Evolutionary conservation across 2,113 vertebrate genomes (phyloP), one percentile per base, ranked within the genome.

Genomic region (Clarias magur): DNA sequence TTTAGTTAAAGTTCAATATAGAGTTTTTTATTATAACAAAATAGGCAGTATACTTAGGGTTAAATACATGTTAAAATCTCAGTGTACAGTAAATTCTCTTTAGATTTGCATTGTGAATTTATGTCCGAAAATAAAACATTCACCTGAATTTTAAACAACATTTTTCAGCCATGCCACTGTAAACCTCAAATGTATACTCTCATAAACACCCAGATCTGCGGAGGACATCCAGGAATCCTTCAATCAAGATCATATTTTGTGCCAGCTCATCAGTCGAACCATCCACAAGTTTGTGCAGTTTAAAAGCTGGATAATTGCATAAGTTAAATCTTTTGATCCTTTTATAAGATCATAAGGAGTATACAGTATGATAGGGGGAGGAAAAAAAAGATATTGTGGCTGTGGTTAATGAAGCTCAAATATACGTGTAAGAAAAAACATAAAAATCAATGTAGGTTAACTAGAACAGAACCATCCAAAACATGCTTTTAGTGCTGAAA

Each of bases 31-130:
- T 97, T 97, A 96, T 98, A 99, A 97, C 97, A 99, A 99, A 99
- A 99, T 99, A 99, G 97, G 97, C 98, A 98, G 96, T 98, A 94
- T 97, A 97, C 95, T 95, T 94, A 97, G 96, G 96, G 97, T 98
- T 98, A 98, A 97, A 98, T 98, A 97, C 94, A 95, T 95, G 96
- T 97, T 97, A 96, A 97, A 97, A 97, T 96, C 96, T 96, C 91
- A 94, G 90, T 91, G 87, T 88, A 92, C 93, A 96, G 96, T 97
- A 96, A 93, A 96, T 94, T 92, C 88, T 92, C 89, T 94, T 93
- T 92, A 95, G 30, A 95, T 94, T 94, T 93, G 95, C 96, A 96
- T 96, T 88, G 89, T 95, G 93, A 93, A 94, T 94, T 94, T 93
- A 92, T 95, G 82, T 84, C 89, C 91, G 91, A 94, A 91, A 94